Evolutionary conservation across 2,888 invertebrate species (phyloP), one percentile per base, ranked within the genome.

Genomic region (Pyrocoelia pectoralis): DNA sequence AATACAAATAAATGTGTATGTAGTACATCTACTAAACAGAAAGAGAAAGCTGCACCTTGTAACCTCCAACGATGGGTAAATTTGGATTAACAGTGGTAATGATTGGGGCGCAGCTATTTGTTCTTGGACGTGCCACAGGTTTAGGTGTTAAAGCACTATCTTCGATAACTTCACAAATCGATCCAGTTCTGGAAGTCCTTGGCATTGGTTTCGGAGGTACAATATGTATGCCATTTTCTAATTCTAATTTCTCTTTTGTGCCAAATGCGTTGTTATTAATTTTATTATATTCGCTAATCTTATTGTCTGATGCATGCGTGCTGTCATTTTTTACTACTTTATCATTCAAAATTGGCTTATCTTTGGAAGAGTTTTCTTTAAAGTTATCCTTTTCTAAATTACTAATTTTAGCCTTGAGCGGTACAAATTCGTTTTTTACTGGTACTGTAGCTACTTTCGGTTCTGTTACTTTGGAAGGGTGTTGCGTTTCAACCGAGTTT

Each of bases 191-290:
- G 46, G 88, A 92, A 0, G 91, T 89, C 72, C 93, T 85, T 0
- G 94, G 93, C 81, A 93, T 83, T 10, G 94, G 93, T 77, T 93
- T 93, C 0, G 93, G 93, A 1, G 90, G 89, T 49, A 88, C 40
- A n/a, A 52, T 43, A 13, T 61, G 51, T 8, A 43, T 51, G 1
- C 63, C 63, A 41, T 66, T 66, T 48, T 66, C 56, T 14, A 38
- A n/a, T 5, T 58, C 54, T 6, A 29, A 17, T 55, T 60, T 65
- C 56, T 66, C 65, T 18, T 55, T 52, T 8, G 17, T 40, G 28
- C 76, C 73, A 0, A 15, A 14, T 38, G 56, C 53, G 12, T 13
- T 41, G 70, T 78, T 79, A 28, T 77, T 79, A 9, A 80, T 80
- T 66, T 78, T 77, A 41, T 63, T 73, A 14, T 68, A 73, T 60